Evolutionary conservation across 1,140 invertebrate genomes (phyloP).

Genomic region (Lordiphosa clarofinis): DNA sequence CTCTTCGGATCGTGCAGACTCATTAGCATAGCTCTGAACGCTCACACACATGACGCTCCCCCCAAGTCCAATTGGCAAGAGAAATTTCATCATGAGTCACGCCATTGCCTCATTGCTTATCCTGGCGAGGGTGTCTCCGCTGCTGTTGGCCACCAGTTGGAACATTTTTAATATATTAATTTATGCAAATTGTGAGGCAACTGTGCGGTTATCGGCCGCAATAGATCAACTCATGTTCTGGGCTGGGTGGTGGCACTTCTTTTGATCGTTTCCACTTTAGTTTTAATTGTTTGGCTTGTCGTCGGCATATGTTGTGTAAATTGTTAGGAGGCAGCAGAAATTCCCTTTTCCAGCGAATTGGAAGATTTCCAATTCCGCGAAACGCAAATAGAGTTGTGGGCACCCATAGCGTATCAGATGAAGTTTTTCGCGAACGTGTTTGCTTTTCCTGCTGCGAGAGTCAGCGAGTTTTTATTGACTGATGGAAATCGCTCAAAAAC

Average conservation of each 20-base stretch:
- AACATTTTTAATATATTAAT: conserved; percentile 65
- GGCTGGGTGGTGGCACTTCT: conserved; percentile 42
- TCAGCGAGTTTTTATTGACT: conserved; percentile 59
- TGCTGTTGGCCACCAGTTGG: conserved; percentile 42
- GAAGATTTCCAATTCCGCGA: conserved; percentile 66
- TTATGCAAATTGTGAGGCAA: conserved; percentile 69
- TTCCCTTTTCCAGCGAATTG: conserved; percentile 59
- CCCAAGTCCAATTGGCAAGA: conserved; percentile 64
- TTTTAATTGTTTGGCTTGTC: conserved; percentile 77
- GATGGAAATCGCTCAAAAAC: conserved; percentile 73
- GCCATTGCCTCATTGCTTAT: conserved; percentile 42
- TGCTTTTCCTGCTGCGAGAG: conserved; percentile 45
- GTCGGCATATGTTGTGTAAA: conserved; percentile 49
- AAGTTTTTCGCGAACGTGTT: conserved; percentile 20
- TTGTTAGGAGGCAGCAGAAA: conserved; percentile 40
- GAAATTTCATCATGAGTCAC: conserved; percentile 59
- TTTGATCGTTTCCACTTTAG: conserved; percentile 79
- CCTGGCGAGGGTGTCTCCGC: conserved; percentile 40
- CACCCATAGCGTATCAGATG: conserved; percentile 53
- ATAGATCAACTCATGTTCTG: conserved; percentile 52
- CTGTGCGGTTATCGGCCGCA: conserved; percentile 36
- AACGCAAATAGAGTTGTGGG: conserved; percentile 72
- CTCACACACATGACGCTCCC: conserved; percentile 39
- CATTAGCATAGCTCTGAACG: conserved; percentile 44
- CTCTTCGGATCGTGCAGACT: conserved; percentile 11